These are phyloP conservation scores for Hermetia illucens DNA, from an alignment of 1,140 invertebrate genomes.

Conservation along the genomic window DNA sequence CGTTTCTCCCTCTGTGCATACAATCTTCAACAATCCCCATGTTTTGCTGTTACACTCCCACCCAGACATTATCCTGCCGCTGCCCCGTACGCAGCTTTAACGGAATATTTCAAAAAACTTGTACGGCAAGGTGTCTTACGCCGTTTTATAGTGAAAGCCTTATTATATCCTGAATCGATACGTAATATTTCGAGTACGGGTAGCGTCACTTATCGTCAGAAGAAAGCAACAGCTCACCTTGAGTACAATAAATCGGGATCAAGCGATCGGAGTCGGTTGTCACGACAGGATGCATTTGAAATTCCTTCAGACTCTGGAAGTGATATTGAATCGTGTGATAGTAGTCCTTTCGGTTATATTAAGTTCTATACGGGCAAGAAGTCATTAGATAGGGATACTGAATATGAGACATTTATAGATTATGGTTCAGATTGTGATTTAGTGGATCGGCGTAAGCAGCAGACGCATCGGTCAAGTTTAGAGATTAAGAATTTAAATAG, in stretches of 20 bases:
- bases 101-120: slow-evolving; percentile 55
- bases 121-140: slow-evolving; percentile 56
- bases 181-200: too few species aligned
- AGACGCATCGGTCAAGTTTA: too few species aligned
- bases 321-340: slow-evolving; percentile 30
- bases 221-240: slow-evolving; percentile 17
- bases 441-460: too few species aligned
- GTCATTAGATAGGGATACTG: slow-evolving; percentile 14
- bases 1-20: slow-evolving; percentile 33
- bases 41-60: slow-evolving; percentile 42
- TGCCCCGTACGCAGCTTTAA: slow-evolving; percentile 53
- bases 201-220: background rate
- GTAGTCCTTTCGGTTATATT: slow-evolving; percentile 47
- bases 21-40: slow-evolving; percentile 27
- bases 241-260: slow-evolving; percentile 7
- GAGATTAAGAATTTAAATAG: background rate
- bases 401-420: slow-evolving; percentile 34
- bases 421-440: slow-evolving; percentile 15
- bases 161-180: slow-evolving; percentile 47
- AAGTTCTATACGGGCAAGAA: slow-evolving; percentile 40
- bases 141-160: slow-evolving; percentile 51
- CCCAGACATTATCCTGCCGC: slow-evolving; percentile 46
- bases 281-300: slow-evolving; percentile 43
- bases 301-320: slow-evolving; percentile 26
- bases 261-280: too few species aligned